Base-by-base conservation (phyloP, 2,113 vertebrate species). In the Oryzias celebensis region DNA sequence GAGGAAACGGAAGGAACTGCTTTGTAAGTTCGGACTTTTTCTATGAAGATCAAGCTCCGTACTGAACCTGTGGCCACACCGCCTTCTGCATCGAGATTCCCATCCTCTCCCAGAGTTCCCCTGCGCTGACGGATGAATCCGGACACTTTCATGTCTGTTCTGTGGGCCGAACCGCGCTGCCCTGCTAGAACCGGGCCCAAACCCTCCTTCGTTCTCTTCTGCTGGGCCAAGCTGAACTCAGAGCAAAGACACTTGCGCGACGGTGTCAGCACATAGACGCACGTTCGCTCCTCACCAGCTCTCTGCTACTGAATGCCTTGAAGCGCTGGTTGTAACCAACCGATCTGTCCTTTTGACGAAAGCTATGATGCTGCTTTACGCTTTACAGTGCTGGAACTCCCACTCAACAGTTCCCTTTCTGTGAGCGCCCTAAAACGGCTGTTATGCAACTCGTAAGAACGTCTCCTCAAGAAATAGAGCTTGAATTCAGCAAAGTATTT, bases 71-170 rank as follows among this genome's bases (percentile, higher is more conserved):
- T 15, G 49, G 43, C 5, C 59, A 4, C 10, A 22, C 43, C 2
- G 22, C 22, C 59, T 1, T 22, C 3, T 5, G 23, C 1, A 18
- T 0, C n/a, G 0, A 75, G 49, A 56, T 75, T 71, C 45, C 65
- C 24, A n/a, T 41, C 24, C 28, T 46, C 61, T 1, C 51, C 52
- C 58, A 43, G 55, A 46, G 16, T 68, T 69, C 67, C 67, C 64
- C 80, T 62, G 73, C 4, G 31, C 73, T 82, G 84, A 87, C 88
- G 81, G 80, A 92, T 91, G 87, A 91, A 85, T 91, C 85, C 81
- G 47, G 85, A 87, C 66, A 84, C 66, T 87, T 91, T 89, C 86
- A 91, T 89, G 90, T 86, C 86, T 89, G 73, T 86, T 81, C 84
- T 83, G 83, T 87, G 88, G 87, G 84, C 88, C 77, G 85, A 91